Conservation (phyloP, 2,888 invertebrate genomes). For the Congeria kusceri region DNA sequence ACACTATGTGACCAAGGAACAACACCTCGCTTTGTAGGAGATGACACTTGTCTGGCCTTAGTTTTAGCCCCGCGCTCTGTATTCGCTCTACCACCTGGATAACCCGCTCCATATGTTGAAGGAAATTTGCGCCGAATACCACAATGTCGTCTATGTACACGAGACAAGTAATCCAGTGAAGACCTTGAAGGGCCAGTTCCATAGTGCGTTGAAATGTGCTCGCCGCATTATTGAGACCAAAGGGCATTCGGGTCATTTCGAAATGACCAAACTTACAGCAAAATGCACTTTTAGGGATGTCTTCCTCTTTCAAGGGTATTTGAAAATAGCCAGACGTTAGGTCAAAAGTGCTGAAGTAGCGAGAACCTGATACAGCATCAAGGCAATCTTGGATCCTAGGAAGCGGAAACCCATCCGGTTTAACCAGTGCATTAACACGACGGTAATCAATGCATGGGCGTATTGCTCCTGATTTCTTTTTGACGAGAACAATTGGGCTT, state of each 20-base stretch:
- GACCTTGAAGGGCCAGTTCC: constrained; percentile 15
- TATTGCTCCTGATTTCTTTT: constrained; percentile 11
- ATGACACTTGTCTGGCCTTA: constrained; percentile 22
- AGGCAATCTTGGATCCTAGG: constrained; percentile 14
- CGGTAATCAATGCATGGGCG: too few species aligned
- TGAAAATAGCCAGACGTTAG: constrained; percentile 5
- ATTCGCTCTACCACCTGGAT: constrained; percentile 16
- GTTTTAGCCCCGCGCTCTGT: constrained; percentile 17
- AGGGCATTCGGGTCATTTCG: constrained; percentile 11
- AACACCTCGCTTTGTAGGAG: constrained; percentile 23
- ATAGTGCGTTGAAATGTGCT: constrained; percentile 12
- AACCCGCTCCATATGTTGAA: constrained; percentile 19
- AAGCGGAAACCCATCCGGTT: too few species aligned
- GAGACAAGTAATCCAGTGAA: constrained; percentile 24
- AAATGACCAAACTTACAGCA: constrained; percentile 12
- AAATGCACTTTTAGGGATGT: constrained; percentile 11
- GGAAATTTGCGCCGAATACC: constrained; percentile 11
- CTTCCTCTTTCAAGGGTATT: constrained; percentile 4
- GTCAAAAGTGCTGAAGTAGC: constrained; percentile 1
- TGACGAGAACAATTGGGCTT: constrained; percentile 28
- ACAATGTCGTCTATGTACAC: constrained; percentile 37
- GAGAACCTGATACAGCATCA: neutral
- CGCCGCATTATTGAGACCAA: neutral
- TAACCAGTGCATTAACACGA: neutral
- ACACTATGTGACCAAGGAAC: constrained; percentile 37